These are phyloP conservation scores for Argyrosomus regius DNA, from an alignment of 2,797 vertebrate species.

Conservation along the genomic window DNA sequence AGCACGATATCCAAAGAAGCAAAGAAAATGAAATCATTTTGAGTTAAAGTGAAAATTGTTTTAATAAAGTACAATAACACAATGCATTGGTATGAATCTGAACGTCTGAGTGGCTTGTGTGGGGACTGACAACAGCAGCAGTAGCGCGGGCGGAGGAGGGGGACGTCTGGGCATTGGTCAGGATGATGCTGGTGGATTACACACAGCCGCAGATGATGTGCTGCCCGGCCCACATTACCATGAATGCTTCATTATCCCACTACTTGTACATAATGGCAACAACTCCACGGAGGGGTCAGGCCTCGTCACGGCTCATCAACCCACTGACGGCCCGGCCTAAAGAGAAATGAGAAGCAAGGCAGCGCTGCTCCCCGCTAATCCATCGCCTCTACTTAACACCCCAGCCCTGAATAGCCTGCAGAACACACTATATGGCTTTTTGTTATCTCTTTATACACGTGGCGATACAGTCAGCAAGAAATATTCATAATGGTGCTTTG, in stretches of 20 bases:
- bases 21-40: not conserved
- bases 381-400: slow-evolving; percentile 86
- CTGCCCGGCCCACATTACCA: slow-evolving; percentile 85
- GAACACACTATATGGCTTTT: slow-evolving; percentile 64
- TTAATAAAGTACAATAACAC: not conserved
- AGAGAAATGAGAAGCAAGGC: slow-evolving; percentile 83
- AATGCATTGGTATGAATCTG: slow-evolving; percentile 15
- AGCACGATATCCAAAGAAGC: not conserved
- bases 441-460: slow-evolving; percentile 63
- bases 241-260: slow-evolving; percentile 90
- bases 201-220: slow-evolving; percentile 79
- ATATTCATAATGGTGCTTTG: slow-evolving; percentile 7
- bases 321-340: slow-evolving; percentile 84
- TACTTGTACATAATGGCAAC: slow-evolving; percentile 90
- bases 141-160: slow-evolving; percentile 6
- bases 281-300: slow-evolving; percentile 87
- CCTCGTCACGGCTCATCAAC: slow-evolving; percentile 88
- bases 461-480: slow-evolving; percentile 36
- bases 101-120: slow-evolving; percentile 43
- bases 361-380: slow-evolving; percentile 84
- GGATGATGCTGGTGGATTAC: slow-evolving; percentile 77
- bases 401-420: slow-evolving; percentile 66
- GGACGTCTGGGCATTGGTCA: slow-evolving; percentile 59
- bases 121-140: slow-evolving; percentile 35
- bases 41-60: slow-evolving; percentile 19